Evolutionary conservation across 2,888 invertebrate genomes (phyloP).

Genomic region (Notodonta ziczac): DNA sequence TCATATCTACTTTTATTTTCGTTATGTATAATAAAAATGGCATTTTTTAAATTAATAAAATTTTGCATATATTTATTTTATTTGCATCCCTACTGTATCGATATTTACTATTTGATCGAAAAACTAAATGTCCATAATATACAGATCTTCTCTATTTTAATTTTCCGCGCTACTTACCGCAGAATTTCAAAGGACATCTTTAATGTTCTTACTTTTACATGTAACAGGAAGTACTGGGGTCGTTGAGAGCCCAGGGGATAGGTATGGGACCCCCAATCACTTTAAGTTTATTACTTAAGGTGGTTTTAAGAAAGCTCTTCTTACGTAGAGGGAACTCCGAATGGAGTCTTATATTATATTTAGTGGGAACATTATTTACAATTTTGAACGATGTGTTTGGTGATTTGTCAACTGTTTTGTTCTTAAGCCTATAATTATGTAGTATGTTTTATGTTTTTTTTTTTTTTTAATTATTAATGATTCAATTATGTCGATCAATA

Average conservation of each 20-base stretch:
- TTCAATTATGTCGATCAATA: too few species aligned
- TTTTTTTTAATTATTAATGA: too few species aligned
- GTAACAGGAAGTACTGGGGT: slow-evolving; percentile 9
- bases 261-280: neutral
- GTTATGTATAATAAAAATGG: too few species aligned
- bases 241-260: neutral
- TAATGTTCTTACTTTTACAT: slow-evolving; percentile 25
- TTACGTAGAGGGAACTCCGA: neutral
- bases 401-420: too few species aligned
- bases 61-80: too few species aligned
- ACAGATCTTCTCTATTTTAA: slow-evolving; percentile 17
- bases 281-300: slow-evolving; percentile 1
- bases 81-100: neutral
- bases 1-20: too few species aligned
- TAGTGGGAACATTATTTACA: neutral
- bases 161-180: slow-evolving; percentile 20
- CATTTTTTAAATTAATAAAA: too few species aligned
- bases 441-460: too few species aligned
- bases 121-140: neutral
- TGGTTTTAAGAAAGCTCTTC: neutral
- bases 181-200: slow-evolving; percentile 29
- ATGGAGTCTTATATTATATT: neutral
- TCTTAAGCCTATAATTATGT: too few species aligned
- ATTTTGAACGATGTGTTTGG: too few species aligned
- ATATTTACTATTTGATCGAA: neutral